Conservation (phyloP, 2,113 vertebrate genomes). For the Engraulis encrasicolus region DNA sequence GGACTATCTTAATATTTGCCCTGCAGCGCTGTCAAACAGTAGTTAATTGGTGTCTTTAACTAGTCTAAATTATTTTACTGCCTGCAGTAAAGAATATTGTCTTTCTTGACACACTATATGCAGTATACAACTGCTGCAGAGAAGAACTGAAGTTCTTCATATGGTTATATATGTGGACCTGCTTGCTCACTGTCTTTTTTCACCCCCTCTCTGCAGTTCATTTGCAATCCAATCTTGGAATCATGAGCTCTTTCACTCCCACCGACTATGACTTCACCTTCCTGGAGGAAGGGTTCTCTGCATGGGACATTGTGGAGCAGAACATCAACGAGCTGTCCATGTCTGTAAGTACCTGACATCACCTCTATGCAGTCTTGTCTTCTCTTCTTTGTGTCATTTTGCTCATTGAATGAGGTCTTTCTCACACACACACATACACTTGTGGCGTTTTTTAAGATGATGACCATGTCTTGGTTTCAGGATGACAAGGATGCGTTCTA, state of each 20-base stretch:
- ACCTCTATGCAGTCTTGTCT: neutral
- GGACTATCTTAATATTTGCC: neutral
- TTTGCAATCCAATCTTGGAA: slow-evolving; percentile 56
- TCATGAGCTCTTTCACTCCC: slow-evolving; percentile 78
- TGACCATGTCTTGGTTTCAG: slow-evolving; percentile 63
- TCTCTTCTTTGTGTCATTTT: neutral
- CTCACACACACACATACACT: too few relatives aligned
- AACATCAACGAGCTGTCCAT: slow-evolving; percentile 94
- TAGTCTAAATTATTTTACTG: neutral
- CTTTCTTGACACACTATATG: neutral
- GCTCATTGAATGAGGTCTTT: neutral
- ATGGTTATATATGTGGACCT: neutral
- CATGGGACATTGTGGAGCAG: slow-evolving; percentile 92
- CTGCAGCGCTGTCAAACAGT: neutral
- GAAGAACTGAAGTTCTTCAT: too few relatives aligned
- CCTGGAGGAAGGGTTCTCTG: slow-evolving; percentile 94
- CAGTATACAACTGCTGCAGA: neutral
- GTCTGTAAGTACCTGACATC: slow-evolving; percentile 76
- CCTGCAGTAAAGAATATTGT: neutral
- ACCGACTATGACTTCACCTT: slow-evolving; percentile 86
- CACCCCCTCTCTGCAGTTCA: slow-evolving; percentile 57
- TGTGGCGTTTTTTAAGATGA: too few relatives aligned
- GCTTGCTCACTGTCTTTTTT: neutral
- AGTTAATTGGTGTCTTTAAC: neutral
- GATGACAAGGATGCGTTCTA: slow-evolving; percentile 98